These are phyloP conservation scores for Pseudomyrmex concolor DNA, from an alignment of 1,140 invertebrate genomes.

Conservation along the genomic window DNA sequence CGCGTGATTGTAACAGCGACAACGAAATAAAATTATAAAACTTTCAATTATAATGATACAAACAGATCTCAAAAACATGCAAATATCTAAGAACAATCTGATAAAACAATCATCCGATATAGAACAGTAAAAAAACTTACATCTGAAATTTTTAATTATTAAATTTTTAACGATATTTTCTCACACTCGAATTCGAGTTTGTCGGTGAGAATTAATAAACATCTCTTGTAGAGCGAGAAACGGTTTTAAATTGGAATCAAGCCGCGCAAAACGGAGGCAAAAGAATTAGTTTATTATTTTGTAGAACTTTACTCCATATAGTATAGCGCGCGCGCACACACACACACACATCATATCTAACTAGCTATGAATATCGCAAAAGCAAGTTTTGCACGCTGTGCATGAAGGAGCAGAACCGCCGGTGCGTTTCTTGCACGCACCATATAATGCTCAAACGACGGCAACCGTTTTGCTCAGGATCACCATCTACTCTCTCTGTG, in stretches of 20 bases:
- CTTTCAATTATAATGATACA: too few species aligned
- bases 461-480: slow-evolving; percentile 8
- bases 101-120: neutral
- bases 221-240: too few species aligned
- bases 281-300: slow-evolving; percentile 41
- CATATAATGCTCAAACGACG: slow-evolving; percentile 30
- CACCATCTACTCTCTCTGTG: neutral
- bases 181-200: neutral
- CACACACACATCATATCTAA: slow-evolving; percentile 11
- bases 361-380: slow-evolving; percentile 34
- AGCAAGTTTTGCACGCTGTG: slow-evolving; percentile 14
- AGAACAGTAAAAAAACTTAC: neutral
- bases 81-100: too few species aligned
- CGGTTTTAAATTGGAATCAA: too few species aligned
- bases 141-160: too few species aligned
- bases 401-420: neutral
- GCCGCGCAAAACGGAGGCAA: slow-evolving; percentile 8
- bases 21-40: neutral
- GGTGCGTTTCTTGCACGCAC: slow-evolving; percentile 38
- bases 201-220: too few species aligned
- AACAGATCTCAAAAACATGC: too few species aligned
- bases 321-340: neutral
- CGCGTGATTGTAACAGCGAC: neutral
- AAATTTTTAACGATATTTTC: neutral
- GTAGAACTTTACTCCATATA: slow-evolving; percentile 27